Conservation (phyloP, 2,888 invertebrate genomes). For the Dendrolimus houi region DNA sequence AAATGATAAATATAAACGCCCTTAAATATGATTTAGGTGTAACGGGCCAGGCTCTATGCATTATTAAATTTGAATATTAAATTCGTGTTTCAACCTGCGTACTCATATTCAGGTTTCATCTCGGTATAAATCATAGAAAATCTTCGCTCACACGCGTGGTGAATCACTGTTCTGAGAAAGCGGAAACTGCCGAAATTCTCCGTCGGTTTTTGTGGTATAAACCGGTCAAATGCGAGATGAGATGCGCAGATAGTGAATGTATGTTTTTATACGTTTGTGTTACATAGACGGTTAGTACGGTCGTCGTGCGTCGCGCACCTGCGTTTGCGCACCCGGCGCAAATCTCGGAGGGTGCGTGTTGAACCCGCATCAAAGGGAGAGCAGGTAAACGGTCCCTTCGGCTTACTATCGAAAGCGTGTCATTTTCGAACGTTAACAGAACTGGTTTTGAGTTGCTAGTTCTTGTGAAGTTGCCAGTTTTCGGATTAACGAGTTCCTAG, state of each 20-base stretch:
- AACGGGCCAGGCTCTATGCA: constrained; percentile 20
- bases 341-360: constrained; percentile 62
- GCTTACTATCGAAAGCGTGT: constrained; percentile 25
- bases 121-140: constrained; percentile 56
- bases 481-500: background rate
- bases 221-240: constrained; percentile 32
- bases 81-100: constrained; percentile 42
- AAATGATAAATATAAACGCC: constrained; percentile 50
- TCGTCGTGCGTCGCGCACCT: constrained; percentile 61
- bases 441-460: constrained; percentile 29
- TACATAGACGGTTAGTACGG: constrained; percentile 47
- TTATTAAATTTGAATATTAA: constrained; percentile 46
- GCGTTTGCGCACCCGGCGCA: constrained; percentile 62
- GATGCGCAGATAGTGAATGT: background rate
- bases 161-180: constrained; percentile 70
- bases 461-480: constrained; percentile 1
- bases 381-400: constrained; percentile 61
- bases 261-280: constrained; percentile 39
- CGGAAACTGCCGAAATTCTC: constrained; percentile 69
- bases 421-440: constrained; percentile 23
- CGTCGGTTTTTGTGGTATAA: constrained; percentile 54
- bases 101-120: constrained; percentile 45
- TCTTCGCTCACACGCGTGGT: constrained; percentile 53
- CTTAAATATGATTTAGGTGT: constrained; percentile 36
- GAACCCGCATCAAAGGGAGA: constrained; percentile 29